Evolutionary conservation across 1,140 invertebrate species (phyloP).

Genomic region (Campoletis sonorensis): DNA sequence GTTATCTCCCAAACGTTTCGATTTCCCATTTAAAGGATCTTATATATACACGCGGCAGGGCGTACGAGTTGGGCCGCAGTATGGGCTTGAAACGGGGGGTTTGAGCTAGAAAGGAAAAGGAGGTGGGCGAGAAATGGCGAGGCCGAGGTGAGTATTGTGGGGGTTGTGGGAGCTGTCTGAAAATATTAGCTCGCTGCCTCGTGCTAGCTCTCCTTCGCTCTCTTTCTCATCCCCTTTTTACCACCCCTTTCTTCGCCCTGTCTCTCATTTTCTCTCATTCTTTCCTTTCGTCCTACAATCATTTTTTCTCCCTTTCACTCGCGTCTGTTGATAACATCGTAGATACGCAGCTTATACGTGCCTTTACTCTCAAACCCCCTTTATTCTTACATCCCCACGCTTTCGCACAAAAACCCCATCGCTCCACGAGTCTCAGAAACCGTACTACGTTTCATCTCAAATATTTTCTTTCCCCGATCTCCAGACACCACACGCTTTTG

Average conservation of each 20-base stretch:
- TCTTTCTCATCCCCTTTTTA: conserved; percentile 46
- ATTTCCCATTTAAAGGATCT: conserved; percentile 77
- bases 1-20: conserved; percentile 76
- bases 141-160: conserved; percentile 53
- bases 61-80: conserved; percentile 45
- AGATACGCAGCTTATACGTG: conserved; percentile 40
- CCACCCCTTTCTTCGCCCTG: conserved; percentile 31
- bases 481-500: conserved; percentile 6
- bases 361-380: conserved; percentile 30
- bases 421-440: conserved; percentile 17
- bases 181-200: conserved; percentile 70
- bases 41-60: conserved; percentile 63
- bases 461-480: neutral
- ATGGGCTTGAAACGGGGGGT: conserved; percentile 13
- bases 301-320: conserved; percentile 5
- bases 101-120: neutral
- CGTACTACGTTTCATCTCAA: conserved; percentile 22
- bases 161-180: conserved; percentile 59
- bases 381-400: neutral
- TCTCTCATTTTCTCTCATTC: neutral
- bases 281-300: neutral
- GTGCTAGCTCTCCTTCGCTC: conserved; percentile 29
- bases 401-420: neutral
- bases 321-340: conserved; percentile 13
- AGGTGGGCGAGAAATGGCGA: conserved; percentile 49